Conservation (phyloP, 1,140 invertebrate genomes). For the Cardiocondyla obscurior region DNA sequence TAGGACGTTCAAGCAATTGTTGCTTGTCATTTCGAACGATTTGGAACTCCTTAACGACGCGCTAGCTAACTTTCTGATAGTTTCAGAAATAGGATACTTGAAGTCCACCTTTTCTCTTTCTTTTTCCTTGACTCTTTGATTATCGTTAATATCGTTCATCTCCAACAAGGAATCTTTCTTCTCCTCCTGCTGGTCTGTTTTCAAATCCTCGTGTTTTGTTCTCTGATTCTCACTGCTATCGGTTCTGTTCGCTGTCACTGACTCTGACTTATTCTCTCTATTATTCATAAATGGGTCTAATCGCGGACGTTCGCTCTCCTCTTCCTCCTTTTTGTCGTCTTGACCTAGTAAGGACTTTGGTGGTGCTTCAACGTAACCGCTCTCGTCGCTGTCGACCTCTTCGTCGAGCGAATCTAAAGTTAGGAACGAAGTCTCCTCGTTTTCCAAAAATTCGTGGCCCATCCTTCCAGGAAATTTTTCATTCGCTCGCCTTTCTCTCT, state of each 20-base stretch:
- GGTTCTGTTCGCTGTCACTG: not conserved
- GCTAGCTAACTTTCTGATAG: conserved; percentile 81
- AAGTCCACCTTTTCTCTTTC: conserved; percentile 77
- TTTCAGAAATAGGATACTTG: conserved; percentile 82
- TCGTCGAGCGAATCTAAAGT: conserved; percentile 79
- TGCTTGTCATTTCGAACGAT: conserved; percentile 77
- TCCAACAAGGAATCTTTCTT: conserved; percentile 50
- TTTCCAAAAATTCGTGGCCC: conserved; percentile 62
- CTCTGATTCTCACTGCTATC: not conserved
- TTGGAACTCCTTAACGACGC: conserved; percentile 80
- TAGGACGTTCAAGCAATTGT: conserved; percentile 74
- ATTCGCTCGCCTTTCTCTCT: conserved; percentile 65
- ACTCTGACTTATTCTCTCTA: not conserved
- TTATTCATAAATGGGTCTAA: not conserved
- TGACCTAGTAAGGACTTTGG: conserved; percentile 77
- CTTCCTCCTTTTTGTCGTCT: conserved; percentile 70
- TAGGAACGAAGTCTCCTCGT: conserved; percentile 71
- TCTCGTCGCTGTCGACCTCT: conserved; percentile 84
- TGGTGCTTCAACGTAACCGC: conserved; percentile 84
- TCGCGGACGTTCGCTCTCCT: conserved; percentile 14
- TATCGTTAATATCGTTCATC: conserved; percentile 61
- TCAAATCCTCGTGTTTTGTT: conserved; percentile 41
- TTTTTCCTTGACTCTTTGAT: conserved; percentile 73
- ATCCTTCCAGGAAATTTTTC: conserved; percentile 68
- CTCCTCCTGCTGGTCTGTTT: conserved; percentile 50